Conservation (phyloP, 2,797 vertebrate genomes). For the Margarornis squamiger region DNA sequence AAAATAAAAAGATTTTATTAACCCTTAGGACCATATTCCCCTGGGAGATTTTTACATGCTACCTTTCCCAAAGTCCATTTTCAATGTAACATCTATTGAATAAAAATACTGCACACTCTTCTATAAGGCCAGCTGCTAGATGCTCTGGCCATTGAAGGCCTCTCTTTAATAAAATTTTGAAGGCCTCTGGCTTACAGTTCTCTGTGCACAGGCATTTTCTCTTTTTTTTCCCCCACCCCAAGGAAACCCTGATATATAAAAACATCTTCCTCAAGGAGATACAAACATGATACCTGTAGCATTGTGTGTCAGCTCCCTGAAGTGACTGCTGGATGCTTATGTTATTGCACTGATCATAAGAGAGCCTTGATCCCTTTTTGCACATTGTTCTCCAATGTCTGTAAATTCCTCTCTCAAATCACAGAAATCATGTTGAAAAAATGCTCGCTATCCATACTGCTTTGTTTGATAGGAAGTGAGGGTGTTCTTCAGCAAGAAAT, state of each 20-base stretch:
- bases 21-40: neutral
- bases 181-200: neutral
- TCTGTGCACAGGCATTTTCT: neutral
- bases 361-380: neutral
- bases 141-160: neutral
- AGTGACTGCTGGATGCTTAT: neutral
- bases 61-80: neutral
- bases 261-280: neutral
- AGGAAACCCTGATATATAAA: neutral
- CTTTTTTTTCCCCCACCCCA: accelerated
- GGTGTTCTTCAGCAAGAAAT: neutral
- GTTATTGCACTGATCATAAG: neutral
- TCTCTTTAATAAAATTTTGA: neutral
- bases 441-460: neutral
- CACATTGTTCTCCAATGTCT: neutral
- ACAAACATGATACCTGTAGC: neutral
- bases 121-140: neutral
- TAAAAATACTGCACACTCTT: neutral
- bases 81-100: neutral
- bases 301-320: neutral
- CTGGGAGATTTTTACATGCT: neutral
- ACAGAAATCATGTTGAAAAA: neutral
- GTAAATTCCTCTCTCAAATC: neutral
- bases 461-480: neutral
- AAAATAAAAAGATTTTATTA: neutral